Base-by-base conservation (phyloP, 2,888 invertebrate genomes). In the Pterostichus niger region DNA sequence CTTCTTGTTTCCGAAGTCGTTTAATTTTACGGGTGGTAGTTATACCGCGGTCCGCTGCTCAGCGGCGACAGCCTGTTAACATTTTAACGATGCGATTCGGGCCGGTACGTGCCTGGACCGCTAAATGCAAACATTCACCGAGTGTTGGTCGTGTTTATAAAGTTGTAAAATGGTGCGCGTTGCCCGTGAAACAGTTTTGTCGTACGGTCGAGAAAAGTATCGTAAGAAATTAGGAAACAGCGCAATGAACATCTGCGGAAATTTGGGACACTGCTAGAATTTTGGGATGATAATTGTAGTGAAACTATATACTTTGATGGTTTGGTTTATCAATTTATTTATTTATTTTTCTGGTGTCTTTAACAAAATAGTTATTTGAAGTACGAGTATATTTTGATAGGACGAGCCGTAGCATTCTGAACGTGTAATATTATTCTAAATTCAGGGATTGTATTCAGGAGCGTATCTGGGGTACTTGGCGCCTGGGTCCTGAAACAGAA, bases 1-100 rank as follows among this genome's bases (percentile, higher is more conserved):
- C 52, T 75, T 49, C 75, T 75, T 75, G 75, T 75, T 75, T 75
- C 54, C 52, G 52, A 75, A 75, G 75, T 54, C 75, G 54, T 75
- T 52, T 49, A 75, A 52, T 75, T 75, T 75, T 75, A 75, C 54
- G 75, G 54, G 73, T 46, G 73, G 49, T 73, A 44, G 73, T 73
- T 73, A 49, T 40, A 13, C 46, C 64, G 64, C 33, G 64, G 33
- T 11, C 33, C 33, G 64, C 64, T 33, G 33, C 33, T 35, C 68
- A 11, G 5, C 68, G 44, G 15, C 73, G 11, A 73, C 73, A 24
- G 49, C 46, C 73, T 46, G 46, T 73, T 73, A 73, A 73, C 73
- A 73, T 73, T 73, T 73, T 73, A 73, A 73, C 73, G 73, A 73
- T 10, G 49, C 73, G 73, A 73, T 73, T 73, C 40, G 44, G 44